Conservation (phyloP, 2,888 invertebrate species). For the Volucella inanis region DNA sequence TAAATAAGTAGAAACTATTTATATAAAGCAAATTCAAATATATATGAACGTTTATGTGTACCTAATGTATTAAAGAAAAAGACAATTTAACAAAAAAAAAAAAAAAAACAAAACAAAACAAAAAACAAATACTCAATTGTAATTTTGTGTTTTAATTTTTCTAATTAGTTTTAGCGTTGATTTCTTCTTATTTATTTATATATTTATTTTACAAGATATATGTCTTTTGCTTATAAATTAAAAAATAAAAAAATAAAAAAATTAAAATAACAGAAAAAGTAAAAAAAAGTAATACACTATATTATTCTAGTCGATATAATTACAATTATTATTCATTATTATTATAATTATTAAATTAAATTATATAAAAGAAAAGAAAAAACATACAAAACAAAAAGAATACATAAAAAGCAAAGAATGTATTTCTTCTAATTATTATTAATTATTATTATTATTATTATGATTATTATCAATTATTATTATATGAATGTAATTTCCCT, state of each 20-base stretch:
- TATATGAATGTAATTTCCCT: constrained; percentile 63
- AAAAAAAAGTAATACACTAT: constrained; percentile 50
- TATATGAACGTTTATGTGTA: constrained; percentile 73
- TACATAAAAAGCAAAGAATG: constrained; percentile 36
- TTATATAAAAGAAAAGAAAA: constrained; percentile 40
- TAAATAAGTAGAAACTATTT: constrained; percentile 59
- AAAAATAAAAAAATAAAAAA: constrained; percentile 35
- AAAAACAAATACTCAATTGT: constrained; percentile 46
- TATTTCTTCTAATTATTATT: constrained; percentile 64
- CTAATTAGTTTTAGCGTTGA: constrained; percentile 39
- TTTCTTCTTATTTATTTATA: constrained; percentile 44
- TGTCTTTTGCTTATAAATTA: constrained; percentile 46
- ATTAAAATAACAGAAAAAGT: not conserved
- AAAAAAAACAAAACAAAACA: constrained; percentile 40
- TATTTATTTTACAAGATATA: constrained; percentile 19
- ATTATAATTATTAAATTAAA: constrained; percentile 64
- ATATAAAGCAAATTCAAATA: constrained; percentile 43
- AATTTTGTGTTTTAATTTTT: constrained; percentile 31
- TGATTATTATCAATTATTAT: constrained; percentile 21
- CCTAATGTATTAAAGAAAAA: constrained; percentile 60
- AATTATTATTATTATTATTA: constrained; percentile 52
- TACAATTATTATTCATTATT: constrained; percentile 68
- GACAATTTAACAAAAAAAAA: constrained; percentile 20
- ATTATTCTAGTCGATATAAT: constrained; percentile 70
- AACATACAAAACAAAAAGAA: constrained; percentile 19